Conservation (phyloP, 1,140 invertebrate genomes). For the Rhizoglyphus robini region DNA sequence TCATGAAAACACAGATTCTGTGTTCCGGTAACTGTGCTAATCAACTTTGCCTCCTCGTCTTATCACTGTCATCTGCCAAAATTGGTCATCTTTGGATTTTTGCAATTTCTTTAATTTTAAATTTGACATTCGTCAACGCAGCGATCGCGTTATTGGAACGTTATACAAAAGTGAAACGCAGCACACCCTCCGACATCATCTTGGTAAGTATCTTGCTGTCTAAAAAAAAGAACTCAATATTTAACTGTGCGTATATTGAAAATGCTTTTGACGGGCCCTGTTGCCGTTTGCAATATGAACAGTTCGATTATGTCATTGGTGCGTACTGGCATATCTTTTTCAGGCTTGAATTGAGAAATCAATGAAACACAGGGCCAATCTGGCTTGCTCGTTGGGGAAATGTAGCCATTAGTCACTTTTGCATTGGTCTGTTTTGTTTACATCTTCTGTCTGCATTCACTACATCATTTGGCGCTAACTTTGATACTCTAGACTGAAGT, state of each 20-base stretch:
- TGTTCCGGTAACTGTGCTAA: no score
- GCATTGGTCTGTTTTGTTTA: background rate
- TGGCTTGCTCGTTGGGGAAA: background rate
- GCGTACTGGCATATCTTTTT: background rate
- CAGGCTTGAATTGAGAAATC: background rate
- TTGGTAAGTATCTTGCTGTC: constrained; percentile 10
- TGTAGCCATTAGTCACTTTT: constrained; percentile 12
- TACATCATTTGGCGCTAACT: constrained; percentile 5
- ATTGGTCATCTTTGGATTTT: background rate
- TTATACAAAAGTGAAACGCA: constrained; percentile 14
- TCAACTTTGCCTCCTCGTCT: background rate
- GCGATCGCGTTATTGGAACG: background rate
- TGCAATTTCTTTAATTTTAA: background rate
- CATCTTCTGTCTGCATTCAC: background rate
- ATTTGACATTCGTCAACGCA: background rate
- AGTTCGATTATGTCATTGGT: background rate
- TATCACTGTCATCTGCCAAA: background rate
- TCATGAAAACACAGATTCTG: no score
- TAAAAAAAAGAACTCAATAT: no score
- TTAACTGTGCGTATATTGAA: no score
- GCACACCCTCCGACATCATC: constrained; percentile 12
- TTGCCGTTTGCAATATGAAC: no score
- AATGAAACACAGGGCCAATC: background rate
- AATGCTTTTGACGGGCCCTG: no score
- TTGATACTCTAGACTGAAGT: background rate